Base-by-base conservation (phyloP, 2,113 vertebrate genomes). In the Aegotheles bennettii region DNA sequence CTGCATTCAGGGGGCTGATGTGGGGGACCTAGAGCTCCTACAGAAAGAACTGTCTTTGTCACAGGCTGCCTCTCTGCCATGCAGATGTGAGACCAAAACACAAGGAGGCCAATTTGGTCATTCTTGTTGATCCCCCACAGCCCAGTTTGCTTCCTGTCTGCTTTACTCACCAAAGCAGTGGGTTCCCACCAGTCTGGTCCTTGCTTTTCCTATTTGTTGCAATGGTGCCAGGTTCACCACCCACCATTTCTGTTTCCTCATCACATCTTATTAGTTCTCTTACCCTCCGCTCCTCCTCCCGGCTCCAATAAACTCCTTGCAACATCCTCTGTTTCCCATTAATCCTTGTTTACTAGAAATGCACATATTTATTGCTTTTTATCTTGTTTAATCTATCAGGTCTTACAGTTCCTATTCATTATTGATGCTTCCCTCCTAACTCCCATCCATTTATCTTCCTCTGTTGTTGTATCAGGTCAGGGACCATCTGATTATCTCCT, bases 281-380 rank as follows among this genome's bases (percentile, higher is more conserved):
- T 75, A 40, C 87, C 40, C 57, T 81, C 47, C 45, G 67, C 35
- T 71, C 24, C 48, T 82, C 67, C 60, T 88, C 35, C 36, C 67
- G 83, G 36, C 47, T 80, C 51, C 36, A 47, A 18, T 43, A 81
- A 54, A 54, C 13, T 94, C 36, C 70, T 71, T 93, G 68, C 89
- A 85, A 24, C 51, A 26, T 29, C 7, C 24, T 2, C n/a, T 63
- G 36, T 48, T 89, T 51, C 65, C 88, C 94, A 95, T 96, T 91
- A 94, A 89, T 94, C 79, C 83, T 97, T 60, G 71, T 95, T 96
- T 94, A 75, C 89, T 13, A 8, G 76, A 63, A 71, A 91, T 69
- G 82, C 91, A 88, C 76, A 79, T 91, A 95, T 95, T 95, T 94
- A 95, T 95, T 74, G 86, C 92, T 73, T 80, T 94, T 94, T 93